Base-by-base conservation (phyloP, 2,113 vertebrate species). In the Albula glossodonta region DNA sequence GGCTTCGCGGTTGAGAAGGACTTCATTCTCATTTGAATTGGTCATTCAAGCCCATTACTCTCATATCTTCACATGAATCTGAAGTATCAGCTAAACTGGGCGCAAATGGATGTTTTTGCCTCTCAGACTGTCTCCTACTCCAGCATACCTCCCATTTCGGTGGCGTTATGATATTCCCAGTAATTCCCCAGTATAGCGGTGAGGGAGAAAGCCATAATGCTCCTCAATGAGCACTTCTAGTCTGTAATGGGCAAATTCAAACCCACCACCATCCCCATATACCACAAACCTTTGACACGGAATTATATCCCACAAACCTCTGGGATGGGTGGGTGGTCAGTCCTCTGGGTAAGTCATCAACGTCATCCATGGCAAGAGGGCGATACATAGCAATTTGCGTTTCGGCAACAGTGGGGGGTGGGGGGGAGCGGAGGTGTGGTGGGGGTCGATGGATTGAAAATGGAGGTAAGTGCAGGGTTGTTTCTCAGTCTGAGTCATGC, bases 291-390 rank as follows among this genome's bases (percentile, higher is more conserved):
- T 4, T 51, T 31, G 86, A 41, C 82, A 57, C 53, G 63, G 77
- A 66, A 81, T 80, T 50, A 84, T 81, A 56, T 53, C 31, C 79
- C 78, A 74, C 17, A n/a, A 77, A 41, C 15, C 86, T 78, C 60
- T 3, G 9, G 19, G 80, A 31, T 51, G 51, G 70, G 70, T 2
- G 63, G n/a, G 70, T 19, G 60, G 51, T 51, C 57, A 48, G 1
- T 17, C 31, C 60, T 25, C 25, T 48, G 78, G 50, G 81, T 81
- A 66, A 85, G 51, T n/a, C 77, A 80, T 50, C 7, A 77, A 80
- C 25, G 84, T 51, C 17, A 4, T 79, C 60, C 9, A 78, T 17
- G 84, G 51, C 53, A 60, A 17, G 22, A 50, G 52, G 53, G 78
- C 41, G 31, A 41, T 41, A 41, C 31, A 41, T 41, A 84, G 78